Evolutionary conservation across 2,888 invertebrate species (phyloP), one percentile per base, ranked within the genome.

Genomic region (Cordilura impudica): DNA sequence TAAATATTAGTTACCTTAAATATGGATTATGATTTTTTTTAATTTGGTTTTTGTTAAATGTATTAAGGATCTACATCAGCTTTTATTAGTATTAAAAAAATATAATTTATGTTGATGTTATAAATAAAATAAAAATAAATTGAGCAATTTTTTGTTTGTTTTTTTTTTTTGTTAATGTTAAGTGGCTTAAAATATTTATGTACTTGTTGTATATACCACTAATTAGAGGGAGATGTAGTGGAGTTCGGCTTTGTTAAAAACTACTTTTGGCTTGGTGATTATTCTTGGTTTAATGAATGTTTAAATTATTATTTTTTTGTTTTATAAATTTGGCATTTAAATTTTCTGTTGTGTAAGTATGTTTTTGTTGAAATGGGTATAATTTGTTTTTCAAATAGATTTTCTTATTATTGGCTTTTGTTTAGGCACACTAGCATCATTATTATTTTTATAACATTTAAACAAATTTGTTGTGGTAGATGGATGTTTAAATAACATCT

Each of bases 401-500:
- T 66, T 43, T 16, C 54, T 75, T 26, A 23, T 18, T 51, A n/a
- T 31, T 39, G 4, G 21, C 14, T 74, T 69, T 77, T 67, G 66
- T 67, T 75, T 75, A 72, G 79, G 75, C 79, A 67, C 75, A 72
- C 75, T 75, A 79, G 79, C 79, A 75, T 75, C 75, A 45, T 35
- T 67, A 60, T 73, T 21, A 35, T 66, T 53, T 58, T 56, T 45
- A 47, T 53, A 58, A 69, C 65, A 66, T 63, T 73, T 73, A 26
- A 71, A 75, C 54, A 49, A 63, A 19, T 70, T 70, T 31, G 19
- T 70, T 19, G 60, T 54, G 31, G 76, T 71, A 14, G 47, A 39
- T 67, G 51, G 66, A 79, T 79, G 78, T 75, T 79, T 79, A 79
- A 61, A 79, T 60, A 79, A 79, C 78, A 79, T 79, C 79, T 79